These are phyloP conservation scores for Dryadula phaetusa DNA, from an alignment of 2,888 invertebrate genomes.

Conservation along the genomic window DNA sequence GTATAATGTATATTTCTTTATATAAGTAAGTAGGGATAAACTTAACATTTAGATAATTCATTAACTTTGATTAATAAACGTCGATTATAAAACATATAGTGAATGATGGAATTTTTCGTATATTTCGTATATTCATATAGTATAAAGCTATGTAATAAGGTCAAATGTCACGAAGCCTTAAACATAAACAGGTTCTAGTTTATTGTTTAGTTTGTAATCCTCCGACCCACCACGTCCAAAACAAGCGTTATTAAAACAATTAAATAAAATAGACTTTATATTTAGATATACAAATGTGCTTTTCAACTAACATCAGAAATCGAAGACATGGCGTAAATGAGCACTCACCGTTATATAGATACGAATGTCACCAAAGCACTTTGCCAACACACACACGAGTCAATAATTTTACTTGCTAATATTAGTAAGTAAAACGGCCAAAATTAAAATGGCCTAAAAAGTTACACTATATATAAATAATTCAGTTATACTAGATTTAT, in stretches of 20 bases:
- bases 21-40: no score
- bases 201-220: conserved; percentile 68
- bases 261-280: conserved; percentile 54
- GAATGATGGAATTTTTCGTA: background rate
- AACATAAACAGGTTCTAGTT: conserved; percentile 58
- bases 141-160: conserved; percentile 26
- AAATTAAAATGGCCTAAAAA: no score
- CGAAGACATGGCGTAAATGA: conserved; percentile 61
- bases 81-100: no score
- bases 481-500: no score
- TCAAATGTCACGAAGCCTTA: conserved; percentile 40
- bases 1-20: no score
- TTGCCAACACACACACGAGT: conserved; percentile 58
- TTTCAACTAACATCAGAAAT: conserved; percentile 45
- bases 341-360: conserved; percentile 71
- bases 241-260: conserved; percentile 50
- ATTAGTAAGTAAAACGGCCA: background rate
- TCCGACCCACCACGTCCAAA: conserved; percentile 65
- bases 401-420: conserved; percentile 9
- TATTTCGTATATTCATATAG: background rate
- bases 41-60: background rate
- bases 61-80: background rate
- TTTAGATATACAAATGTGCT: conserved; percentile 42
- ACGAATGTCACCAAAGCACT: conserved; percentile 72
- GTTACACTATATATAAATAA: no score